phyloP scores from a whole-genome alignment of 2,888 invertebrate species.

The Panopea generosa region DNA sequence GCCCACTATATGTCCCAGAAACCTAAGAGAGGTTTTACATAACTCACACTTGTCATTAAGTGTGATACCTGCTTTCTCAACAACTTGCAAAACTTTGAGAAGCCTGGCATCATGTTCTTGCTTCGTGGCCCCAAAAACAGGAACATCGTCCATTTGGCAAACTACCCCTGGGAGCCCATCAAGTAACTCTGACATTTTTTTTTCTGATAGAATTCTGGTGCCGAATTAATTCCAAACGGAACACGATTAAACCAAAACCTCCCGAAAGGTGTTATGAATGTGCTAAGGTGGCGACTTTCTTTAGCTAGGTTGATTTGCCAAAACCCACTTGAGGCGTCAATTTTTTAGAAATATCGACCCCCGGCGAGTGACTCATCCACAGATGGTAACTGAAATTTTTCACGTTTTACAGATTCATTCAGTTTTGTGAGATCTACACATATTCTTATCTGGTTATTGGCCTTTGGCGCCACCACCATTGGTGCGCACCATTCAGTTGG shows the following conservation, averaged over 20 bases:
- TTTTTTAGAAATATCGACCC: slow-evolving; percentile 50
- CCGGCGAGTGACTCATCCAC: slow-evolving; percentile 51
- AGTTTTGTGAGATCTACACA: slow-evolving; percentile 52
- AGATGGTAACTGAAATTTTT: slow-evolving; percentile 42
- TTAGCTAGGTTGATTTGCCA: slow-evolving; percentile 62
- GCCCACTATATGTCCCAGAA: slow-evolving; percentile 44
- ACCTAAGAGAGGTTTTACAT: slow-evolving; percentile 26
- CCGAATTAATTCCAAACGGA: slow-evolving; percentile 35
- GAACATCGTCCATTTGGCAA: slow-evolving; percentile 59
- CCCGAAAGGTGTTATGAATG: no score
- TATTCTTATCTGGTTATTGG: slow-evolving; percentile 34
- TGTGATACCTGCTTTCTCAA: no score
- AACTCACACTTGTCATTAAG: slow-evolving; percentile 61
- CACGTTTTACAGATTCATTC: slow-evolving; percentile 45
- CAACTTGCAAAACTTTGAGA: no score
- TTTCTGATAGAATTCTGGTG: slow-evolving; percentile 35
- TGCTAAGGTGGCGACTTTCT: no score
- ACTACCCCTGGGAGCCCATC: slow-evolving; percentile 41
- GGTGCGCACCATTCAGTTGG: slow-evolving; percentile 57
- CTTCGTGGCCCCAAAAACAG: slow-evolving; percentile 40
- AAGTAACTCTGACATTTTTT: slow-evolving; percentile 57
- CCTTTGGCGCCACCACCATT: slow-evolving; percentile 56
- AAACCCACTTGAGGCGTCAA: slow-evolving; percentile 65
- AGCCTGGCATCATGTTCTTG: slow-evolving; percentile 52
- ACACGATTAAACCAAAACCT: slow-evolving; percentile 49